Evolutionary conservation across 2,797 vertebrate genomes (phyloP).

Genomic region (Spinibarbus caldwelli): DNA sequence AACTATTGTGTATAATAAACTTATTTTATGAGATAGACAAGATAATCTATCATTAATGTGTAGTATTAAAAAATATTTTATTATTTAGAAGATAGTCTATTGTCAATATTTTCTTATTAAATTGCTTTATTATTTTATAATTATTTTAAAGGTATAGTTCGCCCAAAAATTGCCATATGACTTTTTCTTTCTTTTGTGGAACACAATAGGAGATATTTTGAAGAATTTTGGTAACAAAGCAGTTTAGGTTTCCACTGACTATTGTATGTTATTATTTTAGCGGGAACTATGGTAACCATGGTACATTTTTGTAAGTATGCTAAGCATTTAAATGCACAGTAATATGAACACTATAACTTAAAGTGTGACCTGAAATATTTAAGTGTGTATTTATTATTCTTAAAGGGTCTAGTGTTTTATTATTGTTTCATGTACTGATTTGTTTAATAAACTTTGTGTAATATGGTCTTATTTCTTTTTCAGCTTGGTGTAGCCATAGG

Average conservation of each 20-base stretch:
- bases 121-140: not conserved
- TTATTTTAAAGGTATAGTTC: not conserved
- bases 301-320: not conserved
- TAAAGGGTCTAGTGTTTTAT: not conserved
- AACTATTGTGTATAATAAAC: too few species aligned
- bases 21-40: not conserved
- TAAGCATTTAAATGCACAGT: not conserved
- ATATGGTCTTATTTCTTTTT: not conserved
- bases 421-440: not conserved
- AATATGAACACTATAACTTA: not conserved
- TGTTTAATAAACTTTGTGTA: not conserved
- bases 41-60: too few species aligned
- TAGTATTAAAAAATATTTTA: too few species aligned
- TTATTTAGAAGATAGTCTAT: not conserved
- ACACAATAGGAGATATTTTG: not conserved
- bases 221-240: not conserved
- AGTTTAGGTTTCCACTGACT: not conserved
- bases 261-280: not conserved
- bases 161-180: not conserved
- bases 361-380: not conserved
- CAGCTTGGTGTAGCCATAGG: constrained; percentile 93
- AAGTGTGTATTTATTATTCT: not conserved
- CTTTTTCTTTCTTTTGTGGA: not conserved
- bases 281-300: not conserved
- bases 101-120: not conserved